Evolutionary conservation across 2,113 vertebrate species (phyloP).

Genomic region (Microtus pennsylvanicus): DNA sequence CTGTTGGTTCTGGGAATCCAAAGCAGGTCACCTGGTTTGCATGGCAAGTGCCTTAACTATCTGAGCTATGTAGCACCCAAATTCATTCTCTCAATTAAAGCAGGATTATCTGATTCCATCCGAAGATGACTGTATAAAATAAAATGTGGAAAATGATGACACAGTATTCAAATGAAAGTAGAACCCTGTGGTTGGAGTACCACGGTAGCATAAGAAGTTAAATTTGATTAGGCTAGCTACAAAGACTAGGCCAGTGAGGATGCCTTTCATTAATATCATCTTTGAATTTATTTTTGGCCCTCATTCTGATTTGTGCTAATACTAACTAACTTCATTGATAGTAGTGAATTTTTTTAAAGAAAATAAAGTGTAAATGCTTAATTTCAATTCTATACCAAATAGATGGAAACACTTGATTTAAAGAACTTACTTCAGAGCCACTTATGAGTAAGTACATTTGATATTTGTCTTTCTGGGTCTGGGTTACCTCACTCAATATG

Average conservation of each 20-base stretch:
- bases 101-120: neutral
- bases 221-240: neutral
- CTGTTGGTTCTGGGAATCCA: neutral
- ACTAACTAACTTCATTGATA: neutral
- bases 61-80: neutral
- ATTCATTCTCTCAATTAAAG: neutral
- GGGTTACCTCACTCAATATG: no score
- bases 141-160: neutral
- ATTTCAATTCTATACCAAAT: neutral
- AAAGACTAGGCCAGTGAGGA: neutral
- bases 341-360: conserved; percentile 7
- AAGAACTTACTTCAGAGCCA: conserved; percentile 62
- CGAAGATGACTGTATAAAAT: neutral
- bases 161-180: neutral
- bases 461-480: no score
- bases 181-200: neutral
- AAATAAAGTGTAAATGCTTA: neutral
- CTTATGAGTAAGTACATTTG: no score
- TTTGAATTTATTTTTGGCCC: neutral
- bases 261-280: neutral
- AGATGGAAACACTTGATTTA: conserved; percentile 30
- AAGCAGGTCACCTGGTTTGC: no score
- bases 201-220: neutral
- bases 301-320: neutral
- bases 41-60: neutral